Percentiles rank a stretch among this genome's conserved stretches.
phyloP scores from a whole-genome alignment of 2,113 vertebrate species.

The Bubo blakistoni region DNA sequence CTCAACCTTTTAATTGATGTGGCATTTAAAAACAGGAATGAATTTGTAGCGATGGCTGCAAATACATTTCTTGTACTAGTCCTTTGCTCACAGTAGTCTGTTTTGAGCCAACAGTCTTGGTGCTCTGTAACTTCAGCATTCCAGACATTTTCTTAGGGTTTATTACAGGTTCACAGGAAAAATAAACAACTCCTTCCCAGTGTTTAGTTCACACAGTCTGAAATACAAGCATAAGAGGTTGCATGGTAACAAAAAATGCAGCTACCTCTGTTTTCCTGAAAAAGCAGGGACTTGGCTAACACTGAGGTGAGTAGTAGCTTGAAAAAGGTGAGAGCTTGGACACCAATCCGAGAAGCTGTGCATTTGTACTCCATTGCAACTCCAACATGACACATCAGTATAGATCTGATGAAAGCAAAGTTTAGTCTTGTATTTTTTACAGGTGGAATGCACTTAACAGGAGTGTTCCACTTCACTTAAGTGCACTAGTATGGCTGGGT shows the following conservation, averaged over 20 bases:
- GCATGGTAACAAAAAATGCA: neutral
- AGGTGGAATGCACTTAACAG: neutral
- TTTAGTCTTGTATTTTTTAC: neutral
- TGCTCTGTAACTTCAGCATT: neutral
- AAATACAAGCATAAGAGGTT: neutral
- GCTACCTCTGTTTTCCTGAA: neutral
- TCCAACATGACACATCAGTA: neutral
- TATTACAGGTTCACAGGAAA: neutral
- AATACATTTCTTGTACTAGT: neutral
- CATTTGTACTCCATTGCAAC: neutral
- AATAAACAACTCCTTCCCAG: accelerated
- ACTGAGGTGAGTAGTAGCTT: neutral
- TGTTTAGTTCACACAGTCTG: neutral
- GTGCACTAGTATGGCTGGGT: neutral
- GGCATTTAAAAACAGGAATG: neutral
- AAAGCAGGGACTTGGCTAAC: neutral
- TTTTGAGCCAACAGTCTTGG: neutral
- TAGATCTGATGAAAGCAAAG: neutral
- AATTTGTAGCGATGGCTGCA: neutral
- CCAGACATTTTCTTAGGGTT: neutral
- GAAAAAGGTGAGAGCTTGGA: neutral
- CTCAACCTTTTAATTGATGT: neutral
- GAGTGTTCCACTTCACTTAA: neutral
- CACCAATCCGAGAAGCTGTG: neutral
- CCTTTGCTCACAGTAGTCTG: neutral